Evolutionary conservation across 2,113 vertebrate genomes (phyloP).

Genomic region (Ictalurus punctatus): DNA sequence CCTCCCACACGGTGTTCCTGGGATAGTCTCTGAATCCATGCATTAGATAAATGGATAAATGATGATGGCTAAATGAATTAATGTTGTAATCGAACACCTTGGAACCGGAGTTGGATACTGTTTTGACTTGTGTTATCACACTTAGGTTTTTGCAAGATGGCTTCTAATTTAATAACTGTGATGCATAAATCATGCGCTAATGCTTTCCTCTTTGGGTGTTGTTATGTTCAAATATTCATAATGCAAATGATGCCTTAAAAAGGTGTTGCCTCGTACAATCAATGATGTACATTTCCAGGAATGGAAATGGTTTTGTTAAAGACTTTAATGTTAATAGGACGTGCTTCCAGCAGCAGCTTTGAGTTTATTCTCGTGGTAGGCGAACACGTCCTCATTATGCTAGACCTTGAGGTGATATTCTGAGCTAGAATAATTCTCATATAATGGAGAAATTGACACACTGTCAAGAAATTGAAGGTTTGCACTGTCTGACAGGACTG

Average conservation of each 20-base stretch:
- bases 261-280: background rate
- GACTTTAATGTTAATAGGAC: background rate
- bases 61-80: background rate
- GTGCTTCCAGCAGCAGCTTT: background rate
- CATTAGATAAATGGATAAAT: no score
- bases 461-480: conserved; percentile 5
- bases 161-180: background rate
- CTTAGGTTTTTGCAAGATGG: background rate
- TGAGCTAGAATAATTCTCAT: background rate
- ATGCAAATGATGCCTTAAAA: background rate
- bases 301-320: background rate
- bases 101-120: background rate
- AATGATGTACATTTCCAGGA: background rate
- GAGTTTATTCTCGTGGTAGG: background rate
- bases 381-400: background rate
- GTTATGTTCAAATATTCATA: background rate
- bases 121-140: background rate
- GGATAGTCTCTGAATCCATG: background rate
- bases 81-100: background rate
- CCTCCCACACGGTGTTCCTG: background rate
- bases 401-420: background rate
- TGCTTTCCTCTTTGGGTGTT: background rate
- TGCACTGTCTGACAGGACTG: background rate
- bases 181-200: background rate
- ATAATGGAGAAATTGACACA: conserved; percentile 1